Conservation (phyloP, 2,888 invertebrate genomes). For the Pseudoips prasinana region DNA sequence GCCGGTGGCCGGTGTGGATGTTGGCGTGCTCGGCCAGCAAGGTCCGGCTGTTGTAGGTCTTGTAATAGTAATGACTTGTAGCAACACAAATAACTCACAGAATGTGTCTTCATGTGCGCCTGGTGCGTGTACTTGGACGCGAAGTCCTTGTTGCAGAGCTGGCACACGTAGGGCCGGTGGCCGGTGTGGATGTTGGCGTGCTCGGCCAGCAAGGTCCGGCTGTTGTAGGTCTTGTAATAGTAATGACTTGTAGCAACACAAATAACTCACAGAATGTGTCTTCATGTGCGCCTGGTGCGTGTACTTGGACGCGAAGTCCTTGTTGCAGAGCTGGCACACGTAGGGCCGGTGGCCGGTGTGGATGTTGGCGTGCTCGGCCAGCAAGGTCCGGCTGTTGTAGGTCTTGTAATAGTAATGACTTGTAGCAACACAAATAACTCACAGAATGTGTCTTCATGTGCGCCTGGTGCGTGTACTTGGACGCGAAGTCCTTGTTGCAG, state of each 20-base stretch:
- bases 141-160: conserved; percentile 86
- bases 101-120: conserved; percentile 89
- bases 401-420: no score
- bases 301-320: conserved; percentile 90
- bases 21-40: conserved; percentile 88
- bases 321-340: conserved; percentile 84
- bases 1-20: conserved; percentile 85
- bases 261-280: conserved; percentile 82
- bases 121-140: conserved; percentile 90
- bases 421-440: no score
- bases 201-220: conserved; percentile 86
- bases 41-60: no score
- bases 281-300: conserved; percentile 89
- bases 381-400: conserved; percentile 85
- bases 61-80: no score
- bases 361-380: conserved; percentile 87
- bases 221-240: conserved; percentile 86
- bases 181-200: conserved; percentile 88
- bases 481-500: conserved; percentile 89
- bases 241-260: no score
- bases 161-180: conserved; percentile 84
- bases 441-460: conserved; percentile 88
- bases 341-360: conserved; percentile 87
- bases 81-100: conserved; percentile 58
- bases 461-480: conserved; percentile 89